A percentile compares a stretch with the other conserved stretches of the same genome.
Conservation (phyloP, 2,113 vertebrate genomes). For the Mellivora capensis region DNA sequence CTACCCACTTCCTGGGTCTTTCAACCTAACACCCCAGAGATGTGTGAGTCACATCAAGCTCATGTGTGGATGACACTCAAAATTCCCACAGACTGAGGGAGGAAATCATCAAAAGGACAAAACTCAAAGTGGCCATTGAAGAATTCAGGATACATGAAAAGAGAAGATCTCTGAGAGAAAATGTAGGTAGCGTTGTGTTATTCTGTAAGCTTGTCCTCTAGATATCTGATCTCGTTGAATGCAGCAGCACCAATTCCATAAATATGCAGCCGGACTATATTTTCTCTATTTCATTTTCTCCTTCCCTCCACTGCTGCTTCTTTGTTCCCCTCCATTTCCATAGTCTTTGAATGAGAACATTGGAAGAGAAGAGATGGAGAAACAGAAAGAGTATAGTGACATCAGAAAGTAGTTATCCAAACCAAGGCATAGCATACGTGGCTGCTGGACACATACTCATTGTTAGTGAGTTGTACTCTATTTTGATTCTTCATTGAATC, state of each 20-base stretch:
- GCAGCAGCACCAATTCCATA: background rate
- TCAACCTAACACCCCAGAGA: background rate
- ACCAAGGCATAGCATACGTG: too few relatives aligned
- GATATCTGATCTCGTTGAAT: background rate
- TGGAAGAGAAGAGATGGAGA: background rate
- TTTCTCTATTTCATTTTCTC: background rate
- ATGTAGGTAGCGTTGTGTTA: background rate
- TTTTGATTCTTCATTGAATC: background rate
- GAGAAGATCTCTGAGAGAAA: background rate
- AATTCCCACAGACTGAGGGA: background rate
- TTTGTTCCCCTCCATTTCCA: background rate
- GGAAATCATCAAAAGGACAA: background rate
- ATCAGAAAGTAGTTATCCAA: background rate
- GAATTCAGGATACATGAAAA: background rate
- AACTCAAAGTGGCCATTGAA: background rate
- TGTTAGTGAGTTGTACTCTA: background rate
- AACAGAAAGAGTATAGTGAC: background rate
- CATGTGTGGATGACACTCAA: background rate
- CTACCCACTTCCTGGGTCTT: background rate
- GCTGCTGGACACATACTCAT: too few relatives aligned
- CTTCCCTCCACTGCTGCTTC: background rate
- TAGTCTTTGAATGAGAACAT: background rate
- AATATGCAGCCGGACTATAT: background rate
- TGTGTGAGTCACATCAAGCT: background rate
- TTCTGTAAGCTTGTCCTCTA: background rate